These are phyloP conservation scores for Phenacoccus solenopsis DNA, from an alignment of 1,140 invertebrate species.

Conservation along the genomic window DNA sequence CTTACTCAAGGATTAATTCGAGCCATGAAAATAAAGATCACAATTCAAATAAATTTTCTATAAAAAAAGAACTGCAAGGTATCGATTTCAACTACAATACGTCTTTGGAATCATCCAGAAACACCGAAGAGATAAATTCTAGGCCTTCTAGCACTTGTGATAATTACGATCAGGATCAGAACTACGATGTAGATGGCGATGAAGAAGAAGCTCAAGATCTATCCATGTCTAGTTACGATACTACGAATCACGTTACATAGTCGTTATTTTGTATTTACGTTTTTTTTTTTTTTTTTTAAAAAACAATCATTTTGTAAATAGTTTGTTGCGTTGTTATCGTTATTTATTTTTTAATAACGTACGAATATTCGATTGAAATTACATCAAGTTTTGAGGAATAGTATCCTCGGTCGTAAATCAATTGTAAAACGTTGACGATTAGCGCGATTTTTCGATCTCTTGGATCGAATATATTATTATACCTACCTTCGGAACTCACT, in stretches of 20 bases:
- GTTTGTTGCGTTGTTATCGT: background rate
- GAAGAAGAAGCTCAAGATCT: conserved; percentile 13
- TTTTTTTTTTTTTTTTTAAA: background rate
- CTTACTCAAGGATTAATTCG: background rate
- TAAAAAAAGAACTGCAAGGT: background rate
- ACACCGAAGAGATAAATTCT: background rate
- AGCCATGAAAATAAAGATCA: background rate
- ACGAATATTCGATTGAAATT: too few relatives aligned
- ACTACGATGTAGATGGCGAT: background rate
- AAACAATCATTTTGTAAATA: background rate
- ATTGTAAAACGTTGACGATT: too few relatives aligned
- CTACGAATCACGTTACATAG: background rate
- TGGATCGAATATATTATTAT: too few relatives aligned
- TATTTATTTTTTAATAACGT: background rate
- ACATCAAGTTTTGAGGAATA: too few relatives aligned
- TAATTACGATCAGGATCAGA: background rate
- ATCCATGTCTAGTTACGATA: conserved; percentile 8
- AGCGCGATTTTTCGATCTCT: too few relatives aligned
- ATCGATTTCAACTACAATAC: conserved; percentile 14
- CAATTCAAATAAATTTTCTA: background rate
- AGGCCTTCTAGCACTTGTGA: background rate
- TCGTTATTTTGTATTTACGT: background rate
- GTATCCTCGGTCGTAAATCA: too few relatives aligned
- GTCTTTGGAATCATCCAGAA: conserved; percentile 4
- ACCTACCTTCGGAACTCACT: too few relatives aligned